Conservation (phyloP, 1,140 invertebrate species). For the Zeugodacus cucurbitae region DNA sequence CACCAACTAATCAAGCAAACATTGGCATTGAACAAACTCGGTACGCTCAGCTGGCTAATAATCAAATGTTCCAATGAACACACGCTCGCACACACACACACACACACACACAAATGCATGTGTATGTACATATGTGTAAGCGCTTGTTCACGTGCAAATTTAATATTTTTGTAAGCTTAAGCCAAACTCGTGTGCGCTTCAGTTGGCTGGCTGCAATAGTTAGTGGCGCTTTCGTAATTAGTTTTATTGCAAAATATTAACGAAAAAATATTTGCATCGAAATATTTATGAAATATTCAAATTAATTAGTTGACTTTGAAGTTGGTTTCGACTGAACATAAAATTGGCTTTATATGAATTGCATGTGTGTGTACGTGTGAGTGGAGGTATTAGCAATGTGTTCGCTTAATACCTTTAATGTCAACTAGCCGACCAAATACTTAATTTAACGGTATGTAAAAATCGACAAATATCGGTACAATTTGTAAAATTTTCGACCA, state of each 20-base stretch:
- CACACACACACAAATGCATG: not conserved
- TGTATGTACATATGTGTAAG: not conserved
- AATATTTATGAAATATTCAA: conserved; percentile 21
- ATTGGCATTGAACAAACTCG: not conserved
- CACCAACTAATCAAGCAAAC: conserved; percentile 32
- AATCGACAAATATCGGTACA: not conserved
- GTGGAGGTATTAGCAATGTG: not conserved
- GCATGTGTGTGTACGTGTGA: not conserved
- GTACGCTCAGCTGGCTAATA: not conserved
- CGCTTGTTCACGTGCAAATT: not conserved
- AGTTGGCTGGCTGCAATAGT: not conserved
- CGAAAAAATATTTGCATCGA: conserved; percentile 5
- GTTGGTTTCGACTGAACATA: not conserved
- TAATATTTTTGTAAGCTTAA: not conserved
- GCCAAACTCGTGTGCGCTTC: not conserved
- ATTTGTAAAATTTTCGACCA: too few relatives aligned
- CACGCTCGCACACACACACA: not conserved
- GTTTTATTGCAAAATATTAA: conserved; percentile 19
- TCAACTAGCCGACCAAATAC: not conserved
- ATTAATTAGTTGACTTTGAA: conserved; percentile 16
- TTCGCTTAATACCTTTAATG: not conserved
- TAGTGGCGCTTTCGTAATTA: not conserved
- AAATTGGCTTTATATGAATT: not conserved
- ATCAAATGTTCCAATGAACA: not conserved
- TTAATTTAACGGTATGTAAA: not conserved